A percentile compares a stretch with the other conserved stretches of the same genome.
Evolutionary conservation across 2,113 vertebrate genomes (phyloP).

Genomic region (Odocoileus hemionus): DNA sequence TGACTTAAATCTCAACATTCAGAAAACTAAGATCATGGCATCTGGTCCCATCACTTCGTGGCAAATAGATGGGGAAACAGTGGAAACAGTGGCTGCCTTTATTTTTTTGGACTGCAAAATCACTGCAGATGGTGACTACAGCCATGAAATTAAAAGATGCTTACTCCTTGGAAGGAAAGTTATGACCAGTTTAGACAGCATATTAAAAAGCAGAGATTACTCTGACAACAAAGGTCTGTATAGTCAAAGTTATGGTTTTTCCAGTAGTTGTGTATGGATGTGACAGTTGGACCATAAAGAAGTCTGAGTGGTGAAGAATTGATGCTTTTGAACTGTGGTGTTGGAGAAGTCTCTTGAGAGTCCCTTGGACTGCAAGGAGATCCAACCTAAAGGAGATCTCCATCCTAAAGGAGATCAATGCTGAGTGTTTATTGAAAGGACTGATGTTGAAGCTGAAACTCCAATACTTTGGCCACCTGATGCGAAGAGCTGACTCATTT

Average conservation of each 20-base stretch:
- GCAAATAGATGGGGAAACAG: neutral
- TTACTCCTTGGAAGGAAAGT: neutral
- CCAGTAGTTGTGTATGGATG: neutral
- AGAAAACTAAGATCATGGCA: neutral
- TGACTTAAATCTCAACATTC: neutral
- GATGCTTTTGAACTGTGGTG: neutral
- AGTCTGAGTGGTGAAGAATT: neutral
- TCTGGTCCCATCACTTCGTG: neutral
- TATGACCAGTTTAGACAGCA: neutral
- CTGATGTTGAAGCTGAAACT: neutral
- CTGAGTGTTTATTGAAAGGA: neutral
- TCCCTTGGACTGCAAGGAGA: neutral
- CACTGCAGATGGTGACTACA: neutral
- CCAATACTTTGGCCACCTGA: neutral
- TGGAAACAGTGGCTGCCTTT: neutral
- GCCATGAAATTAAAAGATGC: neutral
- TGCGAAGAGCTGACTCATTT: neutral
- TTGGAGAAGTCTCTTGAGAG: neutral
- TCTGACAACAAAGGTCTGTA: neutral
- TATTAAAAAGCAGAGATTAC: neutral
- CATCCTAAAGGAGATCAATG: neutral
- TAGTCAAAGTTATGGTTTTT: neutral
- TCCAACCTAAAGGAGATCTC: neutral
- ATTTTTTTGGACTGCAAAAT: neutral
- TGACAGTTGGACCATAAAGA: neutral